Percentiles rank a stretch among this genome's conserved stretches.
Conservation (phyloP, 2,113 vertebrate genomes). For the Castor canadensis region DNA sequence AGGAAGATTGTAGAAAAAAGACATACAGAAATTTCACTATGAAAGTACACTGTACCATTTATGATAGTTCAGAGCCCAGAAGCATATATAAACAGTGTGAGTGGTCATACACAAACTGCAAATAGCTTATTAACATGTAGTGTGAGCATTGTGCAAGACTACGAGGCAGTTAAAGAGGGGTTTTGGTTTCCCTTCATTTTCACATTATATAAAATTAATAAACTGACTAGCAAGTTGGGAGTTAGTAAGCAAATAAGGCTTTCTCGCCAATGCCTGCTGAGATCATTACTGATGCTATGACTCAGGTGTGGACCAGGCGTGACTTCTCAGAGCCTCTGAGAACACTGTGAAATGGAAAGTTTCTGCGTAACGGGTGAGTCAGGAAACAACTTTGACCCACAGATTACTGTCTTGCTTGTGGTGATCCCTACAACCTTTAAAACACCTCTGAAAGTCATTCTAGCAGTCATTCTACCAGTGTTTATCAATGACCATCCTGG, state of each 20-base stretch:
- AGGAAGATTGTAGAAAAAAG: conserved; percentile 67
- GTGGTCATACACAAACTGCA: neutral
- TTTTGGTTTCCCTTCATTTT: neutral
- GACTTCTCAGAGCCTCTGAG: neutral
- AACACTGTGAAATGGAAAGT: neutral
- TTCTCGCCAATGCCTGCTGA: neutral
- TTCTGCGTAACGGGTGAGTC: neutral
- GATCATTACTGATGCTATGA: neutral
- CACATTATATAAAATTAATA: neutral
- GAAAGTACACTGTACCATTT: conserved; percentile 16
- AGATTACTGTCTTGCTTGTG: neutral
- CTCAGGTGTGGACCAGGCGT: neutral
- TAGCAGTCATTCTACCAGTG: neutral
- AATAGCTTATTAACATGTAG: neutral
- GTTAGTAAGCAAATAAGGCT: neutral
- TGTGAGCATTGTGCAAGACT: neutral
- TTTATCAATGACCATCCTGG: neutral
- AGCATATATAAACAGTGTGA: conserved; percentile 41
- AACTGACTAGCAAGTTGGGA: conserved; percentile 15
- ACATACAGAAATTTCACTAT: conserved; percentile 51
- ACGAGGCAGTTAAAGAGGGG: neutral
- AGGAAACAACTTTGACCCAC: neutral
- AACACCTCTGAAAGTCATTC: conserved; percentile 14
- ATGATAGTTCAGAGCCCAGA: neutral
- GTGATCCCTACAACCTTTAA: neutral